A percentile compares a stretch with the other conserved stretches of the same genome.
These are phyloP conservation scores for Abscondita cerata DNA, from an alignment of 2,888 invertebrate species.

Conservation along the genomic window DNA sequence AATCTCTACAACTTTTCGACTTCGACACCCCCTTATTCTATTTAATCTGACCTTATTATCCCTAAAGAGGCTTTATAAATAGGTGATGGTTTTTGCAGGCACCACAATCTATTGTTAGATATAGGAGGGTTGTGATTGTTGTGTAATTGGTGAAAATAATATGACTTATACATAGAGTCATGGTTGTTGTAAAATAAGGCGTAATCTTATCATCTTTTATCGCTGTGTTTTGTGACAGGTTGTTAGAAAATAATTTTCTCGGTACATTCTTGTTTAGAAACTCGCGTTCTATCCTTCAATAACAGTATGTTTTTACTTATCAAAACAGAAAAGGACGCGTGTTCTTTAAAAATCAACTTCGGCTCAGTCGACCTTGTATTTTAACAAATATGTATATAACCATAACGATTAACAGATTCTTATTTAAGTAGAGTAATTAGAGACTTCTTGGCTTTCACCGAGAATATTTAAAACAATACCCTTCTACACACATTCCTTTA, in stretches of 20 bases:
- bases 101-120: slow-evolving; percentile 32
- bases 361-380: slow-evolving; percentile 30
- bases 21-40: slow-evolving; percentile 41
- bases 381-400: slow-evolving; percentile 35
- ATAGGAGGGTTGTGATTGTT: slow-evolving; percentile 27
- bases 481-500: slow-evolving; percentile 22
- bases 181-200: too few species aligned
- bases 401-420: slow-evolving; percentile 39
- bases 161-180: background rate
- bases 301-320: background rate
- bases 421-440: slow-evolving; percentile 38
- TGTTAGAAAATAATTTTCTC: too few species aligned
- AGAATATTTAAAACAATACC: slow-evolving; percentile 31
- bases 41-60: slow-evolving; percentile 46
- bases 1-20: slow-evolving; percentile 36
- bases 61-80: slow-evolving; percentile 42
- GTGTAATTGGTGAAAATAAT: slow-evolving; percentile 32
- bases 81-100: slow-evolving; percentile 41
- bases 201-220: too few species aligned
- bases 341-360: slow-evolving; percentile 22
- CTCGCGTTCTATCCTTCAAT: background rate
- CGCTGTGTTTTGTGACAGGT: too few species aligned
- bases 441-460: slow-evolving; percentile 36
- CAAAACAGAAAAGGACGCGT: slow-evolving; percentile 16
- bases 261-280: slow-evolving; percentile 3